These are phyloP conservation scores for Drosophila pallidifrons DNA, from an alignment of 1,140 invertebrate species.

Conservation along the genomic window DNA sequence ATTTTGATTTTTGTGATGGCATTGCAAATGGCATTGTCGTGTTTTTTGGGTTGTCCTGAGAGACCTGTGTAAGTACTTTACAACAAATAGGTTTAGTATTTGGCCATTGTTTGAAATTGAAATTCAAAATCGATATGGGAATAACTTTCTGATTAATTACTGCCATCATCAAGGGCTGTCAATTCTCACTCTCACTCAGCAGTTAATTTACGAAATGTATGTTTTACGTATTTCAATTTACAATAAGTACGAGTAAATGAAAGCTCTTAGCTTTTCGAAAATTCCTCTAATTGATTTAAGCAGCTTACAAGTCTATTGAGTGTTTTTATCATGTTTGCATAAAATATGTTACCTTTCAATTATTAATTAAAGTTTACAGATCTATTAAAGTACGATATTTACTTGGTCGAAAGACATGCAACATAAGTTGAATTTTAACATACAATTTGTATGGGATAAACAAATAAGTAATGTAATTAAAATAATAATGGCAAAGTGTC, in stretches of 20 bases:
- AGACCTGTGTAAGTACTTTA: background rate
- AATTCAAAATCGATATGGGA: constrained; percentile 31
- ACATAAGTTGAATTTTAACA: background rate
- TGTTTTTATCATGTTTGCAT: background rate
- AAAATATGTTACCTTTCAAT: background rate
- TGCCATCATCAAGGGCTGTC: background rate
- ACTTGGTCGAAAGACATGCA: background rate
- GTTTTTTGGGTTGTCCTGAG: constrained; percentile 21
- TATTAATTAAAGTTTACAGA: constrained; percentile 3
- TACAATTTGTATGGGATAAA: background rate
- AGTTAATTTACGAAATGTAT: constrained; percentile 18
- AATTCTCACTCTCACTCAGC: background rate
- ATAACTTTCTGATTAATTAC: constrained; percentile 62
- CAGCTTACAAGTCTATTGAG: constrained; percentile 10
- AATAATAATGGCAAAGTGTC: constrained; percentile 24
- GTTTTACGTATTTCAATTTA: constrained; percentile 26
- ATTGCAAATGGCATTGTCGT: constrained; percentile 2
- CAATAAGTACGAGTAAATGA: background rate
- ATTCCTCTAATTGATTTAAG: constrained; percentile 29
- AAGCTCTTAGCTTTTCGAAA: background rate
- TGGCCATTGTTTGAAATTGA: constrained; percentile 40
- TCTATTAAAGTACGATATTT: background rate
- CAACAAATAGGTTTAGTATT: background rate
- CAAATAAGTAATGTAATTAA: constrained; percentile 4
- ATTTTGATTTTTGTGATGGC: constrained; percentile 21